Conservation (phyloP, 2,113 vertebrate genomes). For the Sylvia atricapilla region DNA sequence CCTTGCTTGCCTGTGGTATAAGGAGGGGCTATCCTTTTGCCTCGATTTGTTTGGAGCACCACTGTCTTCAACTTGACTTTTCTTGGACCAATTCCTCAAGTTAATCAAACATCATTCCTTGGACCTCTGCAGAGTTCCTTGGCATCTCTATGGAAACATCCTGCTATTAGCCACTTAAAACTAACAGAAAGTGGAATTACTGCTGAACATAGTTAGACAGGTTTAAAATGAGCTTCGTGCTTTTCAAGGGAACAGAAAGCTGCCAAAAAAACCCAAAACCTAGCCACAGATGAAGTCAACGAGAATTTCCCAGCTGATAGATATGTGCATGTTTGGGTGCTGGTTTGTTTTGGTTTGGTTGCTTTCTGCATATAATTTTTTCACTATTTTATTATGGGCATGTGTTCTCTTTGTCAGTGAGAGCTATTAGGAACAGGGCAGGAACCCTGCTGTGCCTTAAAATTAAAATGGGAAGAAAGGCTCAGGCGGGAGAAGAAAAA, state of each 20-base stretch:
- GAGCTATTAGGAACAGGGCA: constrained; percentile 39
- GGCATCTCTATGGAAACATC: not conserved
- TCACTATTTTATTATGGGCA: not conserved
- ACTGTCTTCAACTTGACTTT: not conserved
- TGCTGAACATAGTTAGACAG: not conserved
- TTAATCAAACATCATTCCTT: not conserved
- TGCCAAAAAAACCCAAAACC: not conserved
- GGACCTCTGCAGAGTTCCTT: not conserved
- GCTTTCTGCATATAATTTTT: constrained; percentile 18
- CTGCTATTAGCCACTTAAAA: not conserved
- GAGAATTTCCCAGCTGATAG: not conserved
- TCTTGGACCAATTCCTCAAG: not conserved
- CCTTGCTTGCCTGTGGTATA: not conserved
- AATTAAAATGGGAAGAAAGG: constrained; percentile 17
- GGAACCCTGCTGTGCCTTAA: constrained; percentile 51
- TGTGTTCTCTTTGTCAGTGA: constrained; percentile 26
- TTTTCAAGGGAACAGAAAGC: not conserved
- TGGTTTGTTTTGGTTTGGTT: constrained; percentile 2
- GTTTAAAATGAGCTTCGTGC: not conserved
- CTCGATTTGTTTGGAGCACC: not conserved
- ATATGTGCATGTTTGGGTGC: not conserved
- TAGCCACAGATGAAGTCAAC: not conserved
- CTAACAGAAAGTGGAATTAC: not conserved
- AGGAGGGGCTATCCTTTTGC: not conserved
- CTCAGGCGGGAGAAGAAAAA: not conserved